These are phyloP conservation scores for Dipodomys stephensi DNA, from an alignment of 2,113 vertebrate genomes.

Conservation along the genomic window DNA sequence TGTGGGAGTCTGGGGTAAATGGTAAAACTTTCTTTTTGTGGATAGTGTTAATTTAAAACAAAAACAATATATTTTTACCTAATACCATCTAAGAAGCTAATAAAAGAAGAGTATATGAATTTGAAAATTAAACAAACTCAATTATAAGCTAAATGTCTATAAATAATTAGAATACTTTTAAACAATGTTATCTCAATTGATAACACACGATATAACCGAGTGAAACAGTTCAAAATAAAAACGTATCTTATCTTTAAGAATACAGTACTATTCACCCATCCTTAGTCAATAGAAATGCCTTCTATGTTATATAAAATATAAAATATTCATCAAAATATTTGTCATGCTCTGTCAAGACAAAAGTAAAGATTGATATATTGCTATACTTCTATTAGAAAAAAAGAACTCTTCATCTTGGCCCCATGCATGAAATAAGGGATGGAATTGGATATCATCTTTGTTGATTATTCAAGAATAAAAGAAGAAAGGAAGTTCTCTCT, in stretches of 20 bases:
- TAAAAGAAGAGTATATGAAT: background rate
- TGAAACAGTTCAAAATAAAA: background rate
- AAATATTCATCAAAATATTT: conserved; percentile 33
- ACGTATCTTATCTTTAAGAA: background rate
- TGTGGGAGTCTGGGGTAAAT: background rate
- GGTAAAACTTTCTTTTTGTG: background rate
- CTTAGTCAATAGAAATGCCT: background rate
- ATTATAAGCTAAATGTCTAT: conserved; percentile 33
- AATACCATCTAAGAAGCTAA: background rate
- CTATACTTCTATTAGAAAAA: conserved; percentile 10
- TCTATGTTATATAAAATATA: background rate
- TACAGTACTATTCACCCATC: background rate
- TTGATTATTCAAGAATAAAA: background rate
- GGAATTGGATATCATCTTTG: background rate
- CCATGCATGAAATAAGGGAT: background rate
- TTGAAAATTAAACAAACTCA: conserved; percentile 29
- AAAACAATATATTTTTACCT: conserved; percentile 29
- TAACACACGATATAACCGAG: background rate
- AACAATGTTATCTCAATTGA: background rate
- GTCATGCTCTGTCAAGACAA: background rate
- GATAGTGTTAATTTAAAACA: background rate
- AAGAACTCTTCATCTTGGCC: background rate
- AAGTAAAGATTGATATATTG: background rate
- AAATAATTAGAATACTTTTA: conserved; percentile 1
- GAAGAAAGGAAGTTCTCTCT: background rate